Evolutionary conservation across 2,113 vertebrate genomes (phyloP).

Genomic region (Daphoenositta chrysoptera): DNA sequence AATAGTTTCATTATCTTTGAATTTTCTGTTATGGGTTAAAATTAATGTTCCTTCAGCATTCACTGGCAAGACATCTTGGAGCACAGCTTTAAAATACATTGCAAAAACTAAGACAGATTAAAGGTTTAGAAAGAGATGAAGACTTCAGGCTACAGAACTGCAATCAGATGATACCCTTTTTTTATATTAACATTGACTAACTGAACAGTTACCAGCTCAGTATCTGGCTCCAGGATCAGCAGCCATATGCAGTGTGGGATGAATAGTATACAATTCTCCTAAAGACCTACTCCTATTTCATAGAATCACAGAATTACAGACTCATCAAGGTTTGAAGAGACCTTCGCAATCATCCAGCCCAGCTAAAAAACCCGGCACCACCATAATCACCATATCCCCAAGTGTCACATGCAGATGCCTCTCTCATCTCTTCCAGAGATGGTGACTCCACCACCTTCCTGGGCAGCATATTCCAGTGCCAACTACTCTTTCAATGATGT

Average conservation of each 20-base stretch:
- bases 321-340: neutral
- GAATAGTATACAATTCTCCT: neutral
- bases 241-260: neutral
- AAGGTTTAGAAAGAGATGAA: neutral
- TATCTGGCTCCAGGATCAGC: neutral
- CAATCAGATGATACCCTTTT: neutral
- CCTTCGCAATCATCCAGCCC: neutral
- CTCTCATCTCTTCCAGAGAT: neutral
- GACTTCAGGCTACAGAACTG: neutral
- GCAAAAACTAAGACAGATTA: neutral
- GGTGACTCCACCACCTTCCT: neutral
- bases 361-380: neutral
- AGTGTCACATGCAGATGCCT: neutral
- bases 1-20: neutral
- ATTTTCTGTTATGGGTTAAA: conserved; percentile 9
- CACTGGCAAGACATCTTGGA: neutral
- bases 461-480: accelerated
- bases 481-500: neutral
- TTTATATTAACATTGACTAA: neutral
- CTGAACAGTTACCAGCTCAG: neutral
- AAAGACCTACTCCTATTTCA: neutral
- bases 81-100: neutral
- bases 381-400: neutral
- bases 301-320: neutral
- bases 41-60: neutral